phyloP scores from a whole-genome alignment of 2,888 invertebrate genomes.

The Cremastinae sp. region DNA sequence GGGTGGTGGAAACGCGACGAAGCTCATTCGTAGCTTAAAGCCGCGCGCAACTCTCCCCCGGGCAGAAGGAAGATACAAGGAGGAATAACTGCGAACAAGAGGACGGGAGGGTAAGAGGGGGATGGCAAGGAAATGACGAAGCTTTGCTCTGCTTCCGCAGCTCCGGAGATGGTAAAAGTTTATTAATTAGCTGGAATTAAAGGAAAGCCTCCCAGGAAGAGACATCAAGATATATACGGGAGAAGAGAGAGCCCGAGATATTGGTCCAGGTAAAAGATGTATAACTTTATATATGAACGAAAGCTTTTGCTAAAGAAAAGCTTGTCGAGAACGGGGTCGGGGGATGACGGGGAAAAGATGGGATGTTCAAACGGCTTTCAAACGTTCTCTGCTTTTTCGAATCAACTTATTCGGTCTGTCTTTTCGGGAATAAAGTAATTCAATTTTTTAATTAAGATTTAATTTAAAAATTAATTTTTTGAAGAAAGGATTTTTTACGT shows the following conservation, averaged over 20 bases:
- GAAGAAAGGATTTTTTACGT: too few relatives aligned
- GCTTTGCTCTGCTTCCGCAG: constrained; percentile 33
- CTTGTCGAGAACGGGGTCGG: constrained; percentile 21
- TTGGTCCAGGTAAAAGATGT: constrained; percentile 33
- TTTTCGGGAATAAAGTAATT: too few relatives aligned
- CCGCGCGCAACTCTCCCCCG: constrained; percentile 44
- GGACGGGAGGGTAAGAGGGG: constrained; percentile 32
- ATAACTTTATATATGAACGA: constrained; percentile 16
- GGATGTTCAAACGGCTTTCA: constrained; percentile 33
- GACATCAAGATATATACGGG: constrained; percentile 55
- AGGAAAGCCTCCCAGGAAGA: constrained; percentile 58
- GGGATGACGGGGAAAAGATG: constrained; percentile 35
- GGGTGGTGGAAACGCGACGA: constrained; percentile 69
- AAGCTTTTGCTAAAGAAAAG: constrained; percentile 33
- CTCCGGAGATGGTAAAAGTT: constrained; percentile 74
- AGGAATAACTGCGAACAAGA: constrained; percentile 33
- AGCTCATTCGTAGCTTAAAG: constrained; percentile 52
- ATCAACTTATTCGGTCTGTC: too few relatives aligned
- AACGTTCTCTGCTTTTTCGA: neutral
- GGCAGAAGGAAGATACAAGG: constrained; percentile 46
- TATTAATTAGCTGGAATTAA: constrained; percentile 78
- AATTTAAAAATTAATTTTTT: too few relatives aligned
- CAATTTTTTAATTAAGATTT: too few relatives aligned
- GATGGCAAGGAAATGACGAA: constrained; percentile 37
- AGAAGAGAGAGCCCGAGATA: constrained; percentile 47